A percentile compares a stretch with the other conserved stretches of the same genome.
phyloP scores from a whole-genome alignment of 2,113 vertebrate species.

The Mesembrinibis cayennensis region DNA sequence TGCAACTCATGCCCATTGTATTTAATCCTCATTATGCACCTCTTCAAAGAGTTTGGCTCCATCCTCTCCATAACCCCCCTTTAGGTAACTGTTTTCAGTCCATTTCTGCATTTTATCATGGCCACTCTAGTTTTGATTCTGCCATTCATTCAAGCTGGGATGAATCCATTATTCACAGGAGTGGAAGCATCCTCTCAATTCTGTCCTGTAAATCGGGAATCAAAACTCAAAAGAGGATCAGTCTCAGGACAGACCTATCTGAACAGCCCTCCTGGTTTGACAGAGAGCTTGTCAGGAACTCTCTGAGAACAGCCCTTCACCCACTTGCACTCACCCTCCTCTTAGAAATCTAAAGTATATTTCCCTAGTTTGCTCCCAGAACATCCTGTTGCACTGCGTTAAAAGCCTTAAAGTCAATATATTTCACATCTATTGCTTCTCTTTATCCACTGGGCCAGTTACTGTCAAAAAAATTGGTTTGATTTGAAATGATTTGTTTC shows the following conservation, averaged over 20 bases:
- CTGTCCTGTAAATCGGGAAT: background rate
- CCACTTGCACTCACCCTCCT: background rate
- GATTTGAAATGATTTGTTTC: constrained; percentile 12
- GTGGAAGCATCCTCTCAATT: background rate
- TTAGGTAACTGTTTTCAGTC: background rate
- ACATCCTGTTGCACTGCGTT: background rate
- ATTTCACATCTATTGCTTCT: background rate
- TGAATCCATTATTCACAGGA: background rate
- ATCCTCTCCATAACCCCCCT: background rate
- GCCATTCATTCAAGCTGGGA: background rate
- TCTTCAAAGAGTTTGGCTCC: background rate
- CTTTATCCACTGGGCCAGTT: background rate
- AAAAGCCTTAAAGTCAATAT: background rate
- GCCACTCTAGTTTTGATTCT: background rate
- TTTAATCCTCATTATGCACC: background rate
- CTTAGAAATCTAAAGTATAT: background rate
- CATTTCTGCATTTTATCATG: background rate
- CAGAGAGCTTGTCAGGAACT: background rate
- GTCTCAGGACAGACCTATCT: background rate
- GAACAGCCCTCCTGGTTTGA: background rate
- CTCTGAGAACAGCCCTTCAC: background rate
- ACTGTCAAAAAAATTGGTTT: background rate
- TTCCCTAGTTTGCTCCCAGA: background rate
- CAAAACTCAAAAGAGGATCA: background rate
- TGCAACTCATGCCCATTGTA: background rate